Evolutionary conservation across 2,888 invertebrate species (phyloP), one percentile per base, ranked within the genome.

Genomic region (Hartigia nigra): DNA sequence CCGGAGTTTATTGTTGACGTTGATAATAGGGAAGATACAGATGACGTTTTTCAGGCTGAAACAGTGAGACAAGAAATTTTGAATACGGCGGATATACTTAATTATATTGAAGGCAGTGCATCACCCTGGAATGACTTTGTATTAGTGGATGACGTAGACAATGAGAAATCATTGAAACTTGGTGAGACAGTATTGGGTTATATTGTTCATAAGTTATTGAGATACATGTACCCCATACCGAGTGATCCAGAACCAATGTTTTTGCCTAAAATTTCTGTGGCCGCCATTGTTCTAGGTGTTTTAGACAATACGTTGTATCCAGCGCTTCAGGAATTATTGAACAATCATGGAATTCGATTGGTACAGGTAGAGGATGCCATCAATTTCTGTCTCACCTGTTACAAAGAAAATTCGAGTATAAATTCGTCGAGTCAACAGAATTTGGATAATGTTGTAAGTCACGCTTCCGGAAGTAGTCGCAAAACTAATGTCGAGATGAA

Each of bases 361-460:
- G 90, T 93, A 12, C 90, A 92, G 1, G 81, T 93, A 31, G 93
- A 93, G 84, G 86, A 92, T 39, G 94, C 93, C n/a, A 92, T 95
- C 23, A 93, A 94, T 86, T 93, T 92, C 88, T 94, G 94, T 84
- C 87, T 95, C 12, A 90, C 92, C 77, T 90, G 88, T 70, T 95
- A 93, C 84, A 93, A 93, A 87, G 83, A 85, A 12, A 93, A 94
- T 74, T 85, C 92, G 37, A 84, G 75, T 80, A 80, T 76, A 76
- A 83, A 80, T 36, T 31, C 31, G 9, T 14, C 9, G 72, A 72
- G 31, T 31, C 31, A 72, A 34, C 12, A 72, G 11, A 55, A 23
- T 55, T 32, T 31, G 72, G 31, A 12, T 14, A 34, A 14, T 0
- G 14, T 4, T 31, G 70, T 2, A 12, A 32, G 14, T 12, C 76